Base-by-base conservation (phyloP, 1,140 invertebrate genomes). In the Bombus soroeensis region DNA sequence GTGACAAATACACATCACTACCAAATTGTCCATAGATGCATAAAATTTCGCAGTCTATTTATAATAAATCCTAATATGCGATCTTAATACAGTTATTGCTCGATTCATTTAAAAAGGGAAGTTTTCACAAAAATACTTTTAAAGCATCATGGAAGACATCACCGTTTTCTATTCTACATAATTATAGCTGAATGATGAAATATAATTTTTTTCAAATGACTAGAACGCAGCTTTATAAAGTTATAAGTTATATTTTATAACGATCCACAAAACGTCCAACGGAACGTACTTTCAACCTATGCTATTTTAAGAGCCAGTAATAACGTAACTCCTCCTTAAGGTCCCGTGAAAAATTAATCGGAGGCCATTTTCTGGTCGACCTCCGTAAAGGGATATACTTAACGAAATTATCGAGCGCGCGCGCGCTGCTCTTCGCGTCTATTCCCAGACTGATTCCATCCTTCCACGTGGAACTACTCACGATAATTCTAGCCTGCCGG, bases 321-420 rank as follows among this genome's bases (percentile, higher is more conserved):
- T 25, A 59, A 81, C 53, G 73, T 22, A 47, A 77, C 74, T 64
- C 34, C 57, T 59, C 53, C 22, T 47, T 15, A 47, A 70, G 28
- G 66, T n/a, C 43, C 71, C 78, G 78, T 73, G 77, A 73, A 73
- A 81, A 81, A 85, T 85, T 85, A 85, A 85, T 80, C 68, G 83
- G 70, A 13, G 53, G 25, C 59, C 59, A 85, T 81, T 85, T 85
- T 81, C 79, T 85, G 68, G 85, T 80, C 87, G 88, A 91, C 85
- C 90, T 87, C 92, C 74, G 62, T 88, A 90, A 93, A 93, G 90
- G 87, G 83, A 82, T 89, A 78, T 91, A 89, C 87, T 94, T 94
- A 94, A 85, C 77, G 85, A 94, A 94, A 95, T 94, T 92, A 91
- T 84, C 89, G 83, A 92, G 68, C 87, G 66, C 85, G 80, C 59